Evolutionary conservation across 2,888 invertebrate species (phyloP), one percentile per base, ranked within the genome.

Genomic region (Serrognathus titanus): DNA sequence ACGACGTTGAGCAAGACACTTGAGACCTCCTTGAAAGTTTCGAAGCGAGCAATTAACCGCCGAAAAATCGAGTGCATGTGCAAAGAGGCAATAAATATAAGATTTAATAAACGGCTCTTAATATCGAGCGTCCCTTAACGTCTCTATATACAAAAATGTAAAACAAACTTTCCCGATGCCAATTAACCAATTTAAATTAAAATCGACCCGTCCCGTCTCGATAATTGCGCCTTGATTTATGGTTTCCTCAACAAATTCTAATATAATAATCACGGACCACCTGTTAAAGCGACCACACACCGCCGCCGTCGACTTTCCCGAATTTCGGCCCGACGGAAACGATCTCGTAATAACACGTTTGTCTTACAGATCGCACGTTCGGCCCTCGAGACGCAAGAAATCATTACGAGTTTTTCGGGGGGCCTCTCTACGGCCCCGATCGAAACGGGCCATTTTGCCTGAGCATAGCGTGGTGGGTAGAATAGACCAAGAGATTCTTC

Each of bases 331-430:
- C 55, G 55, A 57, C 57, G 59, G 40, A 57, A 54, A 53, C 52
- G 43, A 38, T 46, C 16, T 55, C 58, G 55, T 67, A 67, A 66
- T 67, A 59, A 67, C 59, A 66, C 60, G 66, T 62, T 62, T 57
- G 61, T 61, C 51, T 59, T 59, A 20, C 43, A 16, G 43, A 43
- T 43, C 43, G 20, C 43, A 43, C 43, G 43, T 43, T 43, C 55
- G 55, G 55, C 43, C 24, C 24, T 31, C 24, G 24, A 31, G 24
- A 31, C 24, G 24, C 24, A 31, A 31, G 24, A 31, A 31, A 31
- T 31, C 24, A 31, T 31, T 31, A 31, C 24, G 24, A 31, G 24
- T 7, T 4, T 6, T 31, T 31, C 24, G 24, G 24, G 7, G 24
- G 24, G 24, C 24, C 24, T 5, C 24, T 6, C 24, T 31, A 31